These are phyloP conservation scores for Drosophila nikananu DNA, from an alignment of 1,140 invertebrate species.

Conservation along the genomic window DNA sequence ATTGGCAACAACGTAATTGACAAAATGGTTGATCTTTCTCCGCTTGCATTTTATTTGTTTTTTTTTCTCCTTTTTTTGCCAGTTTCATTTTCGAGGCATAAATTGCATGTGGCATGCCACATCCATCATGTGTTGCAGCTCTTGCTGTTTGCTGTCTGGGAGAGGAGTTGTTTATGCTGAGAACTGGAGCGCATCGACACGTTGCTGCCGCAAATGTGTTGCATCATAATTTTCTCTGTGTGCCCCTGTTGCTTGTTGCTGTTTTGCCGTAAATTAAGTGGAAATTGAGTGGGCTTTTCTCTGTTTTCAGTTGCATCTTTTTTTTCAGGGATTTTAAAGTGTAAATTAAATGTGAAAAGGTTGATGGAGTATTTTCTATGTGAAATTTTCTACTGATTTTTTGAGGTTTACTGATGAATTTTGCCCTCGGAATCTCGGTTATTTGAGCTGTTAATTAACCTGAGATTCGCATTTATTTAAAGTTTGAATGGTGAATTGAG, in stretches of 20 bases:
- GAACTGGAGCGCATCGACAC: conserved; percentile 73
- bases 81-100: conserved; percentile 34
- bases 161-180: conserved; percentile 37
- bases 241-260: conserved; percentile 2
- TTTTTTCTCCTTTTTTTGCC: conserved; percentile 11
- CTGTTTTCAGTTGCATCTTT: neutral
- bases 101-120: conserved; percentile 47
- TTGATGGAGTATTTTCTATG: neutral
- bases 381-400: neutral
- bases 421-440: no score
- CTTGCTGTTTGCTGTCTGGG: conserved; percentile 1
- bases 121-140: conserved; percentile 32
- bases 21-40: conserved; percentile 47
- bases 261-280: conserved; percentile 22
- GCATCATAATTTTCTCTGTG: conserved; percentile 47
- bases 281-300: conserved; percentile 12
- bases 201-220: conserved; percentile 66
- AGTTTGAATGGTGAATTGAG: neutral
- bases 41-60: neutral
- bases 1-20: conserved; percentile 56
- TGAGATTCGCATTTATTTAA: neutral
- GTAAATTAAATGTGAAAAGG: neutral
- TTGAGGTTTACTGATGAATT: neutral
- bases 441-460: neutral
- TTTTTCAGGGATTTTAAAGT: neutral